Percentiles rank a stretch among this genome's conserved stretches.
phyloP scores from a whole-genome alignment of 2,113 vertebrate species.

The Triplophysa dalaica region DNA sequence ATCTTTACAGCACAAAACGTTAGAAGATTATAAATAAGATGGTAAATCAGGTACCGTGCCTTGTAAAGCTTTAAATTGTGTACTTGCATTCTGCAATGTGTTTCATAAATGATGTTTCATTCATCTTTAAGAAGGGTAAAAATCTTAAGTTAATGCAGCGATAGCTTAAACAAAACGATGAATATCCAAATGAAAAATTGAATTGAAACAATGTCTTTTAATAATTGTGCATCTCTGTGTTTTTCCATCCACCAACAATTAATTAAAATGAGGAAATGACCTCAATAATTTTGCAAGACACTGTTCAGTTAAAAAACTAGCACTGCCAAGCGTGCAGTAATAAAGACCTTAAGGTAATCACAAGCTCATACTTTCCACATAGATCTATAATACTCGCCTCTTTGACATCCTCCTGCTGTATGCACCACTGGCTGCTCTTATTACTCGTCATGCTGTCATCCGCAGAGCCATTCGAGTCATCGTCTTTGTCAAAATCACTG shows the following conservation, averaged over 20 bases:
- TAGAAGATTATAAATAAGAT: neutral
- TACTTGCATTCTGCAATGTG: neutral
- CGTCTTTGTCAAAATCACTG: constrained; percentile 78
- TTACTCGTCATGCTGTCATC: constrained; percentile 75
- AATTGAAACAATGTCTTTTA: neutral
- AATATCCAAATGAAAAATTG: too few species aligned
- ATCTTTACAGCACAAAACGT: neutral
- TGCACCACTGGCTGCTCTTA: constrained; percentile 68
- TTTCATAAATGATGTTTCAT: neutral
- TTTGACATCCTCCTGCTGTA: constrained; percentile 73
- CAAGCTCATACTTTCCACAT: neutral
- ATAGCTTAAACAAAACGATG: neutral
- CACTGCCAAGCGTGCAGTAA: neutral
- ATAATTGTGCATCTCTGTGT: neutral
- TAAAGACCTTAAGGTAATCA: neutral
- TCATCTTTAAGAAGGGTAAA: neutral
- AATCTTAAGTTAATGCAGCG: too few species aligned
- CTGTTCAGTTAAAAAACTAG: neutral
- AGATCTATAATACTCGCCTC: constrained; percentile 66
- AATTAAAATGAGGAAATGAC: neutral
- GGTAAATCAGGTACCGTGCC: neutral
- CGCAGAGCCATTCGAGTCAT: constrained; percentile 73
- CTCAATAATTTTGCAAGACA: neutral
- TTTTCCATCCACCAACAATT: too few species aligned
- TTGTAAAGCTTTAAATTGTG: neutral